A percentile compares a stretch with the other conserved stretches of the same genome.
These are phyloP conservation scores for Dallia pectoralis DNA, from an alignment of 2,797 vertebrate species.

Conservation along the genomic window DNA sequence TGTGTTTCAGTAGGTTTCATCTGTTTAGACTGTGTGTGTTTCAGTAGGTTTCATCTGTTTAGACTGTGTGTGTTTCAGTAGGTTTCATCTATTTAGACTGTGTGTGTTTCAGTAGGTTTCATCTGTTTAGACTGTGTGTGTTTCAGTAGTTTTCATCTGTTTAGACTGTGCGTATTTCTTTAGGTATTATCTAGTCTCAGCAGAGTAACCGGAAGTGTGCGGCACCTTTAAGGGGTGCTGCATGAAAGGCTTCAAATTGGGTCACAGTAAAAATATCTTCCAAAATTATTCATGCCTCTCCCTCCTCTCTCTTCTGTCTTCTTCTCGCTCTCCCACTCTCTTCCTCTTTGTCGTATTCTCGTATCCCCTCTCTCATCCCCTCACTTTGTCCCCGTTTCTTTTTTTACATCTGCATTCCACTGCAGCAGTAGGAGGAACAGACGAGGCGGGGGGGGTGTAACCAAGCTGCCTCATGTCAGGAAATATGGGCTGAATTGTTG, in stretches of 20 bases:
- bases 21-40: too few relatives aligned
- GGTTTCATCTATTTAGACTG: too few relatives aligned
- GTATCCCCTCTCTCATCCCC: neutral
- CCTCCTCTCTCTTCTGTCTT: conserved; percentile 44
- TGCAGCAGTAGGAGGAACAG: conserved; percentile 24
- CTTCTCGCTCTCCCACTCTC: neutral
- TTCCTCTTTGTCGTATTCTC: neutral
- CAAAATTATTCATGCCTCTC: conserved; percentile 80
- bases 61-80: too few relatives aligned
- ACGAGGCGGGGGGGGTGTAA: neutral
- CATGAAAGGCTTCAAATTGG: conserved; percentile 75
- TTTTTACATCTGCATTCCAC: neutral
- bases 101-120: too few relatives aligned
- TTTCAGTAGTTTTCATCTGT: too few relatives aligned
- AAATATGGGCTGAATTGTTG: too few relatives aligned
- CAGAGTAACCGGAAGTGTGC: conserved; percentile 34
- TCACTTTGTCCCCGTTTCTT: neutral
- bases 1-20: too few relatives aligned
- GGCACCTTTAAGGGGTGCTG: conserved; percentile 74
- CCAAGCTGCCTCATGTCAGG: too few relatives aligned
- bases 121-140: too few relatives aligned
- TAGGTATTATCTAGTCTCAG: conserved; percentile 30
- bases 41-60: too few relatives aligned
- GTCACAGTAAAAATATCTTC: conserved; percentile 83
- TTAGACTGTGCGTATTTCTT: conserved; percentile 1